These are phyloP conservation scores for Labia minor DNA, from an alignment of 2,888 invertebrate genomes.

Conservation along the genomic window DNA sequence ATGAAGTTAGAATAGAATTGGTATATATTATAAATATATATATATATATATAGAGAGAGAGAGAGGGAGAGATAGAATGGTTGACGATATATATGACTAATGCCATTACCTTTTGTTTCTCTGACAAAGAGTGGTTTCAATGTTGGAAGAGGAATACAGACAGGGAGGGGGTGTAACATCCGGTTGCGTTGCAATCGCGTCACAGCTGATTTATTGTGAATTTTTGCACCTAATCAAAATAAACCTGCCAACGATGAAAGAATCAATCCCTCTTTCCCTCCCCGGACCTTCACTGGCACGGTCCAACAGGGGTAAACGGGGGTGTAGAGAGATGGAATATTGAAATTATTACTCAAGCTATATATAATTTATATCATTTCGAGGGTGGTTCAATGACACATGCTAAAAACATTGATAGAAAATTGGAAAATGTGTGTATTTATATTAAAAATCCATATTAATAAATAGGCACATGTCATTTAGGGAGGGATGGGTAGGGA, in stretches of 20 bases:
- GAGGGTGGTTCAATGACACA: constrained; percentile 4
- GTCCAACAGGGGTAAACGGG: not conserved
- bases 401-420: constrained; percentile 7
- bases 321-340: not conserved
- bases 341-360: constrained; percentile 1
- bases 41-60: no score
- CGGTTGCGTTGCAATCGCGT: not conserved
- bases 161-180: not conserved
- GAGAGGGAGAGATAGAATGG: no score
- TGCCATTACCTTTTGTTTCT: not conserved
- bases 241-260: constrained; percentile 13
- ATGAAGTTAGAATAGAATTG: no score
- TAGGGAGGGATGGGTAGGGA: not conserved
- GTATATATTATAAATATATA: no score
- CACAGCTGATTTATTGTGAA: constrained; percentile 13
- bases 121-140: not conserved
- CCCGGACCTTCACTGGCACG: no score
- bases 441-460: constrained; percentile 4
- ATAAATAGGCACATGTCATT: constrained; percentile 5
- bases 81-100: not conserved
- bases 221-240: constrained; percentile 5
- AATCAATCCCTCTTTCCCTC: not conserved
- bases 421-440: constrained; percentile 1
- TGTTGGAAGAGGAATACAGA: not conserved
- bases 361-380: constrained; percentile 13